Evolutionary conservation across 2,113 vertebrate genomes (phyloP), one percentile per base, ranked within the genome.

Genomic region (Suncus etruscus): DNA sequence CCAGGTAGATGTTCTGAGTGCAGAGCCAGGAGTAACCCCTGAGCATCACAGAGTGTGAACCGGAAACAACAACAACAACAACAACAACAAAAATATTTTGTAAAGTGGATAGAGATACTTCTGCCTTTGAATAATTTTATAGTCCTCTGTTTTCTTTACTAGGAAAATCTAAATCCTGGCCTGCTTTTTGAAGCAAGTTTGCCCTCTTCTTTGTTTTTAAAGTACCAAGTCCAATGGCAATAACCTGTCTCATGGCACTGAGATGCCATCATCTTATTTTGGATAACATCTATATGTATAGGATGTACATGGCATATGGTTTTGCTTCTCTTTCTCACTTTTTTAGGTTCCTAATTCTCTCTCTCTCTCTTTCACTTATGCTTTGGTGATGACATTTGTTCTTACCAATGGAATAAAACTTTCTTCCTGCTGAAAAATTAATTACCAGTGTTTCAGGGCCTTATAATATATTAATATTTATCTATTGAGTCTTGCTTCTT

Each of bases 351-450:
- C 27, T 84, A 45, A 76, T 18, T 48, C 32, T 54, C 31, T 31
- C 25, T 73, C 16, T 48, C n/a, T 54, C 29, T 31, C 25, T 3
- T 5, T 50, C 15, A 29, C 0, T 18, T 15, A 47, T 3, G 63
- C 31, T 45, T 45, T 69, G 69, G 70, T 54, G 48, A 47, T 63
- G 68, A 84, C 76, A 20, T 22, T 68, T 97, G 83, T 96, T 83
- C 90, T 92, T 86, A 76, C 88, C 92, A 87, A 88, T 92, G 95
- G 96, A 97, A 94, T 96, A 96, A 95, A 97, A 97, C 85, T 45
- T 95, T 95, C 95, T 97, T 94, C 93, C 96, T 96, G 90, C 90
- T 97, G 92, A 97, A 97, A 97, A 97, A 96, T 97, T 97, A 97
- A 98, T 98, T 94, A 87, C 81, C 85, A 75, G 47, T 95, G 90